Conservation (phyloP, 2,888 invertebrate genomes). For the Aradus depressus region DNA sequence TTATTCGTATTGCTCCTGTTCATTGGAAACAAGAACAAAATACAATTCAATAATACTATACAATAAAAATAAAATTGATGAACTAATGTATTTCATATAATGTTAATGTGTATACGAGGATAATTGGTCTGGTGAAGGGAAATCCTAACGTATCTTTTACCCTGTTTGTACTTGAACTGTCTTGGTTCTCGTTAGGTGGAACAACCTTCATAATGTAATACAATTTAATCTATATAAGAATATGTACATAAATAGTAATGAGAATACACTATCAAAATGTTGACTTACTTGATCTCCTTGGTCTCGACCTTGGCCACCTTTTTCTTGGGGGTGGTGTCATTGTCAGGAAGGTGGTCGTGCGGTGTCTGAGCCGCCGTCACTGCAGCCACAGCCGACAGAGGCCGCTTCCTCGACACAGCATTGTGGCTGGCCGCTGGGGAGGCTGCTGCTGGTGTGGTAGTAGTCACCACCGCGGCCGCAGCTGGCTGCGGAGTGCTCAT, state of each 20-base stretch:
- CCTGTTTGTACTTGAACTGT: too few relatives aligned
- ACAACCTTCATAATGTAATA: too few relatives aligned
- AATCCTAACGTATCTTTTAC: background rate
- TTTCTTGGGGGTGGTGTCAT: conserved; percentile 24
- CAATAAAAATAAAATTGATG: too few relatives aligned
- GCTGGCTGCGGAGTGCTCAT: conserved; percentile 13
- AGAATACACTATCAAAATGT: background rate
- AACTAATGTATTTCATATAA: too few relatives aligned
- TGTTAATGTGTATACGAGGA: too few relatives aligned
- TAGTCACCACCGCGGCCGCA: conserved; percentile 24
- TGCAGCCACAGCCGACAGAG: conserved; percentile 36
- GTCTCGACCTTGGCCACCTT: conserved; percentile 25
- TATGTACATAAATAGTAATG: background rate
- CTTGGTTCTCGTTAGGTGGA: too few relatives aligned
- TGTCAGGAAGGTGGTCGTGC: conserved; percentile 17
- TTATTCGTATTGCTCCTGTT: conserved; percentile 19
- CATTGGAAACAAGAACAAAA: too few relatives aligned
- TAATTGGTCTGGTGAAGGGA: too few relatives aligned
- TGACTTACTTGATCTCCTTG: conserved; percentile 31
- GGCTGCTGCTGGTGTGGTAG: background rate
- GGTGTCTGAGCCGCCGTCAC: background rate
- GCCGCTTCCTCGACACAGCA: conserved; percentile 5
- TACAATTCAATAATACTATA: too few relatives aligned
- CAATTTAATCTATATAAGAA: too few relatives aligned
- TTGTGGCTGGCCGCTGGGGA: background rate